Percentiles rank a stretch among this genome's conserved stretches.
Conservation (phyloP, 2,888 invertebrate species). For the Beris chalybata region DNA sequence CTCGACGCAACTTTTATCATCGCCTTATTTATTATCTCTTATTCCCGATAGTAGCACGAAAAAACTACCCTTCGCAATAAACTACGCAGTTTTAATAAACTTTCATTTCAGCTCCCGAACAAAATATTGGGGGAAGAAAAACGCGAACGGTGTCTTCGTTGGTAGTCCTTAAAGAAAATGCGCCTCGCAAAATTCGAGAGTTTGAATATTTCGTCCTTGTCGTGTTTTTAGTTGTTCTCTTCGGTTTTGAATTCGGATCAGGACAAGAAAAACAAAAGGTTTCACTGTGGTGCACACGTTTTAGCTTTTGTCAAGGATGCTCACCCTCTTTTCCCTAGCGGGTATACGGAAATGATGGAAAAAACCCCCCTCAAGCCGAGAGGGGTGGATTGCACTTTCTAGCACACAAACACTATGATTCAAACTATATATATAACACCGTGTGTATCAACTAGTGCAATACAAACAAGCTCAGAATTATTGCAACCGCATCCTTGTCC, state of each 20-base stretch:
- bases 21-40: background rate
- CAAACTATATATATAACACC: background rate
- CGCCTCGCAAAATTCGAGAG: background rate
- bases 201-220: background rate
- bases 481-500: constrained; percentile 28
- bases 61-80: constrained; percentile 1
- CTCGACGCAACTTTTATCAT: no score
- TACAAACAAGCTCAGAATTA: constrained; percentile 23
- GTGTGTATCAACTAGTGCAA: constrained; percentile 22
- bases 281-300: constrained; percentile 11
- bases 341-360: constrained; percentile 2
- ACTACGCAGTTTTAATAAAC: constrained; percentile 29
- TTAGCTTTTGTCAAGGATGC: constrained; percentile 24
- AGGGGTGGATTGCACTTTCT: constrained; percentile 4
- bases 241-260: constrained; percentile 16
- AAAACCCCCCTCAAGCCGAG: no score
- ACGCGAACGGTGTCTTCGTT: constrained; percentile 12
- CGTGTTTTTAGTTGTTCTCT: constrained; percentile 5
- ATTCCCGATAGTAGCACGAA: constrained; percentile 8
- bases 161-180: constrained; percentile 24
- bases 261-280: constrained; percentile 13
- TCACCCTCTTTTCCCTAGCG: constrained; percentile 22
- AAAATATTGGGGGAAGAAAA: background rate
- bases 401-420: constrained; percentile 14
- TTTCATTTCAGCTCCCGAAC: background rate